A percentile compares a stretch with the other conserved stretches of the same genome.
Conservation (phyloP, 2,113 vertebrate genomes). For the Centropus bengalensis region DNA sequence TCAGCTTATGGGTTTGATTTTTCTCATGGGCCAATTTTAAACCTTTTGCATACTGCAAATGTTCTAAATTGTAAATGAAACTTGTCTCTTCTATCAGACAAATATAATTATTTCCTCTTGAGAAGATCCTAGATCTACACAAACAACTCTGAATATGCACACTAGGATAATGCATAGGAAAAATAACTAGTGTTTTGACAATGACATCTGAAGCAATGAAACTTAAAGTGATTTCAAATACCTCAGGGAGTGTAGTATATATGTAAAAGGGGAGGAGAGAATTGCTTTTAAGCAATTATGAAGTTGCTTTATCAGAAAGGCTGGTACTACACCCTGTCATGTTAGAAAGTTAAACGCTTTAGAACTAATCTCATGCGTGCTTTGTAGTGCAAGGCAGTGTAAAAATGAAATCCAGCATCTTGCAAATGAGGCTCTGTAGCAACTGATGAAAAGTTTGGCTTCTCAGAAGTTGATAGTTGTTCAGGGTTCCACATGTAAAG, state of each 20-base stretch:
- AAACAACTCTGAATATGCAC: accelerated
- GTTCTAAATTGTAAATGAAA: neutral
- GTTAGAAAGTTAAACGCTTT: neutral
- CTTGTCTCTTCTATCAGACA: neutral
- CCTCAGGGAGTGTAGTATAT: neutral
- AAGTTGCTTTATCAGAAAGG: neutral
- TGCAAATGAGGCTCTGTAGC: neutral
- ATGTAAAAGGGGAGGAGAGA: neutral
- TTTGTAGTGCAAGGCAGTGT: neutral
- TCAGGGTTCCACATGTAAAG: neutral
- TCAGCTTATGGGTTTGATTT: neutral
- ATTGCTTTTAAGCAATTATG: neutral
- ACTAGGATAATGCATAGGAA: neutral
- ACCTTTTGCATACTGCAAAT: neutral
- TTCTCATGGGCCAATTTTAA: neutral
- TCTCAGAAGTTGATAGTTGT: neutral
- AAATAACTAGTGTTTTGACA: neutral
- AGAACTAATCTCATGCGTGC: neutral
- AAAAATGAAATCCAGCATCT: neutral
- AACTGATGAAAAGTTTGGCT: neutral
- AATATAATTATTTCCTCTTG: neutral
- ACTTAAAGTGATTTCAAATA: neutral
- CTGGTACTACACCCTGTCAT: neutral
- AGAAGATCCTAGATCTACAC: neutral
- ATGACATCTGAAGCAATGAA: neutral